These are phyloP conservation scores for Nanorana parkeri DNA, from an alignment of 2,113 vertebrate genomes.

Conservation along the genomic window DNA sequence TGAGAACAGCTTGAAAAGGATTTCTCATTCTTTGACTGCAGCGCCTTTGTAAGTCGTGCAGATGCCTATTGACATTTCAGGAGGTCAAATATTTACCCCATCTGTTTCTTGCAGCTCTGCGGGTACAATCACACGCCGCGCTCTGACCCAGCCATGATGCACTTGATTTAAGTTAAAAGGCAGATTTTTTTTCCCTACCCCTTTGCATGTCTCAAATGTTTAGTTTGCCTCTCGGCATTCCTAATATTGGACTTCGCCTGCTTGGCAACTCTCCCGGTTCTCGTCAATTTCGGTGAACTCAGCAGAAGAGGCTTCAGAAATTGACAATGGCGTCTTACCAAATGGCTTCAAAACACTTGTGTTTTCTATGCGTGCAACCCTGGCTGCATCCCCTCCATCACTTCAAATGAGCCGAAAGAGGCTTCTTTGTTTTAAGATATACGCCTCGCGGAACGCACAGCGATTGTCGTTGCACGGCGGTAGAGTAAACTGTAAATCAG, in stretches of 20 bases:
- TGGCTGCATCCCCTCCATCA: background rate
- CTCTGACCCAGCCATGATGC: background rate
- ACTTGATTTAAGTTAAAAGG: constrained; percentile 26
- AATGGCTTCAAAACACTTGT: background rate
- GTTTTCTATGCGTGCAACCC: background rate
- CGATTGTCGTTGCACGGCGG: too few relatives aligned
- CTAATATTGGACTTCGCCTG: constrained; percentile 4
- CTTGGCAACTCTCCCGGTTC: constrained; percentile 31
- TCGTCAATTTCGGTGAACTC: constrained; percentile 42
- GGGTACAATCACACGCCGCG: background rate
- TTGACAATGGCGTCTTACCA: constrained; percentile 36
- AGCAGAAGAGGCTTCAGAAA: constrained; percentile 20
- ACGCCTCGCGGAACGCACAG: too few relatives aligned
- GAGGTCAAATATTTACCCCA: constrained; percentile 25
- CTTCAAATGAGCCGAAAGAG: background rate
- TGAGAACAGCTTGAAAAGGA: too few relatives aligned
- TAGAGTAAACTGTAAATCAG: too few relatives aligned
- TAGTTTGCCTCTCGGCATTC: constrained; percentile 4
- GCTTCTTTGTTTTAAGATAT: background rate
- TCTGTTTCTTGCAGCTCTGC: constrained; percentile 6
- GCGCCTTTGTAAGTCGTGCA: background rate
- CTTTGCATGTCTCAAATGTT: constrained; percentile 21
- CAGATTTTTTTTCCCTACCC: background rate
- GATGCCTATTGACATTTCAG: constrained; percentile 19
- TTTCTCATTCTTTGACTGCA: background rate